phyloP scores from a whole-genome alignment of 2,888 invertebrate species.

The Drosophila eohydei region DNA sequence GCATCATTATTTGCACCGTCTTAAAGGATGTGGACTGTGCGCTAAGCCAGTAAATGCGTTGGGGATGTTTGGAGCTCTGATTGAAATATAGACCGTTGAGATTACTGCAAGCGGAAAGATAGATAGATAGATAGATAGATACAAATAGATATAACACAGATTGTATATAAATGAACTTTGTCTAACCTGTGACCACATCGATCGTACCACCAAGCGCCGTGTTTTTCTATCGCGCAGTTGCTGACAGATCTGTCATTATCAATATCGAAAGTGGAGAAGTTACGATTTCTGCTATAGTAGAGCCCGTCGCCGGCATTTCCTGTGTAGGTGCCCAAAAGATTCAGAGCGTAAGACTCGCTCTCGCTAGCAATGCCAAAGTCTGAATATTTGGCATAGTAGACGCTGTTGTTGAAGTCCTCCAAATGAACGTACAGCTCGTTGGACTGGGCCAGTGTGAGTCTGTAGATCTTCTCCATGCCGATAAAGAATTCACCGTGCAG shows the following conservation, averaged over 20 bases:
- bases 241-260: background rate
- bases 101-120: background rate
- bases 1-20: conserved; percentile 7
- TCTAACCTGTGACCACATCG: conserved; percentile 10
- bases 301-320: conserved; percentile 7
- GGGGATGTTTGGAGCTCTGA: background rate
- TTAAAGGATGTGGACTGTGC: background rate
- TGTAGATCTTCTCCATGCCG: conserved; percentile 11
- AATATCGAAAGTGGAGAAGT: conserved; percentile 3
- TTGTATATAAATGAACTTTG: background rate
- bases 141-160: background rate
- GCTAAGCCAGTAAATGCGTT: conserved; percentile 5
- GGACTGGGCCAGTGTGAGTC: background rate
- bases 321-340: background rate
- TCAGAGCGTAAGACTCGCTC: background rate
- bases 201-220: conserved; percentile 19
- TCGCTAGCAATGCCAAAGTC: conserved; percentile 2
- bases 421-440: conserved; percentile 10
- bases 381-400: conserved; percentile 3
- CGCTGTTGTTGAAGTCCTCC: background rate
- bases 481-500: conserved; percentile 13
- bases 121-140: background rate
- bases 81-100: conserved; percentile 6
- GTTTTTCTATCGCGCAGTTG: background rate
- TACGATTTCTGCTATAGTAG: background rate